These are phyloP conservation scores for Antennarius maculatus DNA, from an alignment of 2,797 vertebrate species.

Conservation along the genomic window DNA sequence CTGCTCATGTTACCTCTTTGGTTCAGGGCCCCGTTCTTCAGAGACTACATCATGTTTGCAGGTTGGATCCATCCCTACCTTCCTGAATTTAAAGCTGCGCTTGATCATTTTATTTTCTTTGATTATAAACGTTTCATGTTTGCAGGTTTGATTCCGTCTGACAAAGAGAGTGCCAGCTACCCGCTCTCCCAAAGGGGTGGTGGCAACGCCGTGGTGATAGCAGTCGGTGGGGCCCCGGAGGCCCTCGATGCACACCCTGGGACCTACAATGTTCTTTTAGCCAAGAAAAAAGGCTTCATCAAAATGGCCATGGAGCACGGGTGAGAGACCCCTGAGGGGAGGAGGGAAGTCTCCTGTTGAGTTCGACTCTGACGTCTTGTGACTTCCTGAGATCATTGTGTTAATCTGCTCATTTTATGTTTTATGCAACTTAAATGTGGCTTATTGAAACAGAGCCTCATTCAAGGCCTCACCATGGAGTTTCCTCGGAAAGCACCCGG, in stretches of 20 bases:
- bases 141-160: constrained; percentile 88
- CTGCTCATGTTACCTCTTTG: constrained; percentile 91
- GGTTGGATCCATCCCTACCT: constrained; percentile 72
- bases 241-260: constrained; percentile 90
- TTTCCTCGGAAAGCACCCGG: constrained; percentile 37
- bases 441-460: constrained; percentile 50
- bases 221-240: constrained; percentile 90
- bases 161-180: constrained; percentile 85
- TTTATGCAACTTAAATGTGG: constrained; percentile 11
- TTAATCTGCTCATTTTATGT: constrained; percentile 20
- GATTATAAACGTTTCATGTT: constrained; percentile 11
- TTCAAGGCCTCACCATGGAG: constrained; percentile 32
- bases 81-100: no score
- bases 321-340: constrained; percentile 69
- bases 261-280: constrained; percentile 82
- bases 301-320: constrained; percentile 89
- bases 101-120: neutral
- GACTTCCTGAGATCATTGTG: neutral
- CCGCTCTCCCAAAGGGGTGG: constrained; percentile 74
- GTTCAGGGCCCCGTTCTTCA: constrained; percentile 91
- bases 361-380: neutral
- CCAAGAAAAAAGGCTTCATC: constrained; percentile 92
- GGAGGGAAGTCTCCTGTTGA: constrained; percentile 1
- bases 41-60: constrained; percentile 90
- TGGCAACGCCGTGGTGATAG: constrained; percentile 85